phyloP scores from a whole-genome alignment of 1,140 invertebrate species.

The Lordiphosa clarofinis region DNA sequence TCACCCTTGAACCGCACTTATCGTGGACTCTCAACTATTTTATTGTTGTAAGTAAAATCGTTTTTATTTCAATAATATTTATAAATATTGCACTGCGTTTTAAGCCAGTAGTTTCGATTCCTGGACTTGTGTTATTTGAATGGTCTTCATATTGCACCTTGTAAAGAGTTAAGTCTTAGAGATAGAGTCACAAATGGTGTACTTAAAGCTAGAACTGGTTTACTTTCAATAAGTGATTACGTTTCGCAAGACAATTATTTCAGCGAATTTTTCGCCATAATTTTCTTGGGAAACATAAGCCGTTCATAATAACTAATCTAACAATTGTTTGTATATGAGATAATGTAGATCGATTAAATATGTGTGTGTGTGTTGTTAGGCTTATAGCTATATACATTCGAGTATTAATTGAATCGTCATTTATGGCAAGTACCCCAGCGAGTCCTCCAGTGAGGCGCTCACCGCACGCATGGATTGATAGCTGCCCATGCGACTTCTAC shows the following conservation, averaged over 20 bases:
- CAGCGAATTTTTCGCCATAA: conserved; percentile 9
- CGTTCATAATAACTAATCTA: not conserved
- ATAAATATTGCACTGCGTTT: conserved; percentile 66
- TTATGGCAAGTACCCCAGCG: conserved; percentile 80
- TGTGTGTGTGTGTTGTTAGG: conserved; percentile 13
- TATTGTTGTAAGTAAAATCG: conserved; percentile 19
- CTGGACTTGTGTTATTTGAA: conserved; percentile 3
- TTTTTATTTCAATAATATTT: conserved; percentile 38
- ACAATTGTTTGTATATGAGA: conserved; percentile 13
- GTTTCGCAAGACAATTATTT: conserved; percentile 67
- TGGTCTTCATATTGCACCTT: conserved; percentile 65
- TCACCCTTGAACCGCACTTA: conserved; percentile 3
- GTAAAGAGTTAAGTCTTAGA: conserved; percentile 34
- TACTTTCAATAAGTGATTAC: conserved; percentile 49
- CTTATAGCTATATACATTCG: conserved; percentile 24
- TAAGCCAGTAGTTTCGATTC: not conserved
- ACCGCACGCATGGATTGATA: conserved; percentile 77
- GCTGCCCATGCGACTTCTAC: conserved; percentile 59
- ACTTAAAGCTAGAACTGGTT: conserved; percentile 18
- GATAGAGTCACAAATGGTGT: conserved; percentile 43
- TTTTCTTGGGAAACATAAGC: conserved; percentile 77
- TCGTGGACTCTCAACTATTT: not conserved
- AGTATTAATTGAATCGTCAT: conserved; percentile 31
- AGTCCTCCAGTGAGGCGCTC: conserved; percentile 78
- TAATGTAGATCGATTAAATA: conserved; percentile 13